Evolutionary conservation across 92 coral and sea anemone species (phyloP).

Genomic region (Desmophyllum pertusum): DNA sequence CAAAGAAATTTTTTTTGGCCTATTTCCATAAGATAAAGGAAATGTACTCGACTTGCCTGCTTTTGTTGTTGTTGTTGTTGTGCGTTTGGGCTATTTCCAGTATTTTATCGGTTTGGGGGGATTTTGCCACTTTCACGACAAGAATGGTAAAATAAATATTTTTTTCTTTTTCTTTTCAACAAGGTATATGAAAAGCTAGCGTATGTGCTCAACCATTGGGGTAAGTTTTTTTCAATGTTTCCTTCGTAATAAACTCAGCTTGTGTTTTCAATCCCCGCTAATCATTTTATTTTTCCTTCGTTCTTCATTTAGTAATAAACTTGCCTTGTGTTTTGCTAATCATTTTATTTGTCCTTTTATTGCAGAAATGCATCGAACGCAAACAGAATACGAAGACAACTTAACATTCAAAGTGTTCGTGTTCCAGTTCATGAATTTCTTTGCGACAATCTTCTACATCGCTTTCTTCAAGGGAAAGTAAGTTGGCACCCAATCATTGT

Average conservation of each 20-base stretch:
- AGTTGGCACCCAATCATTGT: conserved; percentile 41
- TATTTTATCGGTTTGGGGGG: no score
- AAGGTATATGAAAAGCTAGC: conserved; percentile 98
- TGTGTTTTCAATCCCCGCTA: neutral
- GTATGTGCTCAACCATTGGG: conserved; percentile 95
- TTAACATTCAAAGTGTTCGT: conserved; percentile 93
- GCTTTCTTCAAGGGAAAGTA: conserved; percentile 99
- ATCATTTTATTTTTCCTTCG: neutral
- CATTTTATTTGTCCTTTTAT: neutral
- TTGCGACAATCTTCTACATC: conserved; percentile 94
- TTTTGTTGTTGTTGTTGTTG: no score
- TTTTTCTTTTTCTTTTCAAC: neutral
- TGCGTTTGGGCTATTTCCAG: no score
- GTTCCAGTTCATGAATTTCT: conserved; percentile 96
- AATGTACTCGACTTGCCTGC: no score
- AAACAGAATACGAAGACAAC: conserved; percentile 97
- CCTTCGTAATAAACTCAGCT: neutral
- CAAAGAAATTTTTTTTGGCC: no score
- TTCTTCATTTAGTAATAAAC: neutral
- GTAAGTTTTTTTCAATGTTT: conserved; percentile 47
- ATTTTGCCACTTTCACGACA: no score
- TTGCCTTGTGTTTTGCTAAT: neutral
- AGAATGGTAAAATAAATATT: no score
- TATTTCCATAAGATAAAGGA: no score
- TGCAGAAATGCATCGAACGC: conserved; percentile 97